A percentile compares a stretch with the other conserved stretches of the same genome.
Evolutionary conservation across 1,140 invertebrate species (phyloP).

Genomic region (Bombus impatiens): DNA sequence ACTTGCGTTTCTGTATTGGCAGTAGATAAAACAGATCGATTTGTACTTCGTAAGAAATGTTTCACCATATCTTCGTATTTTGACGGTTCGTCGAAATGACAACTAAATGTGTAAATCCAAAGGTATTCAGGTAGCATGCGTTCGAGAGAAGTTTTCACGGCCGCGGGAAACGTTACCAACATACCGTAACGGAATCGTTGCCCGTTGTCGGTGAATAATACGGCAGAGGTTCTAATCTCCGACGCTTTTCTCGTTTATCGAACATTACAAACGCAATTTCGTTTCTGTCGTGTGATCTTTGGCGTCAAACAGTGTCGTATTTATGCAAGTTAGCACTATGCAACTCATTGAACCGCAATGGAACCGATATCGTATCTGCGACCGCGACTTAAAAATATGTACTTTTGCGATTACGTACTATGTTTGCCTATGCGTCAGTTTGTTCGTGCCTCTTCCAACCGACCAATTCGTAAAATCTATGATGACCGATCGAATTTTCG

Average conservation of each 20-base stretch:
- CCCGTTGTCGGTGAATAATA: not conserved
- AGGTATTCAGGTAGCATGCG: no score
- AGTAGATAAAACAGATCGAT: constrained; percentile 10
- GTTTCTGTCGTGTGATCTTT: not conserved
- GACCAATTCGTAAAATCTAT: no score
- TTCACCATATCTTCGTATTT: not conserved
- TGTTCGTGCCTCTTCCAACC: no score
- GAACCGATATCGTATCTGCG: constrained; percentile 1
- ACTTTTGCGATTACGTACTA: not conserved
- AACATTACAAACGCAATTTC: not conserved
- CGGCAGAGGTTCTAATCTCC: not conserved
- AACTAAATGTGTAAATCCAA: no score
- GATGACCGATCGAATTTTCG: not conserved
- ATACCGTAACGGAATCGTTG: not conserved
- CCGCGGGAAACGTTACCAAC: not conserved
- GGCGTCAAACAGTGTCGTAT: not conserved
- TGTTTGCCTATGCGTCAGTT: not conserved
- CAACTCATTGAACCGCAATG: not conserved
- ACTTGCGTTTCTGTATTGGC: not conserved
- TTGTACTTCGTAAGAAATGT: no score
- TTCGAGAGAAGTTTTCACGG: no score
- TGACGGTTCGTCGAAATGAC: no score
- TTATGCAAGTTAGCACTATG: not conserved
- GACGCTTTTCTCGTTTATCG: not conserved
- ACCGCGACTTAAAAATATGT: not conserved